Conservation (phyloP, 2,888 invertebrate genomes). For the Drosophila incognita region DNA sequence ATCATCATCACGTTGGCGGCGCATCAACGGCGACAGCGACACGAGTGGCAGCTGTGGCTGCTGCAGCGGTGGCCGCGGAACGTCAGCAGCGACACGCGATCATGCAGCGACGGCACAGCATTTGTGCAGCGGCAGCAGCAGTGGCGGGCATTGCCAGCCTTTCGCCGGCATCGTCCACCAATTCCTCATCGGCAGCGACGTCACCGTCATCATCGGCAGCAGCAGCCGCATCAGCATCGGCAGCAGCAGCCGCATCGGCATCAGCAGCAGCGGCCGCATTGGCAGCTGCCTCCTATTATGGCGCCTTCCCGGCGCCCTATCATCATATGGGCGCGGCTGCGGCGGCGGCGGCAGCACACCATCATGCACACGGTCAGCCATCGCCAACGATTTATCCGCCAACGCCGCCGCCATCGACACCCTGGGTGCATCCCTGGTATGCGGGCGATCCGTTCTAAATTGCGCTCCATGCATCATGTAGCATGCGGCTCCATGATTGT, state of each 20-base stretch:
- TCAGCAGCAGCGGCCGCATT: constrained; percentile 75
- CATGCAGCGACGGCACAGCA: constrained; percentile 61
- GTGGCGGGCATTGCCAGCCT: constrained; percentile 55
- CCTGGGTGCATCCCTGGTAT: constrained; percentile 85
- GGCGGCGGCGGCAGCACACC: constrained; percentile 45
- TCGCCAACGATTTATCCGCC: constrained; percentile 86
- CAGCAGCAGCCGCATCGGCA: constrained; percentile 60
- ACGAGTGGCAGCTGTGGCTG: constrained; percentile 40
- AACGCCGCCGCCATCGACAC: constrained; percentile 85
- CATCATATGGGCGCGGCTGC: constrained; percentile 59
- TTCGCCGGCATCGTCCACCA: constrained; percentile 58
- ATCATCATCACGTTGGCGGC: constrained; percentile 26
- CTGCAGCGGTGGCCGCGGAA: constrained; percentile 43
- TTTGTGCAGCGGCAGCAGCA: constrained; percentile 55
- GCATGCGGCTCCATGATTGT: constrained; percentile 25
- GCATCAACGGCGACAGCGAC: constrained; percentile 45
- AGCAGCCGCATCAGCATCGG: constrained; percentile 65
- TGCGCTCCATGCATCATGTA: not conserved
- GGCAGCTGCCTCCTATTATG: constrained; percentile 70
- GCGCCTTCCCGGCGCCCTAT: constrained; percentile 72
- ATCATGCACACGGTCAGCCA: constrained; percentile 83
- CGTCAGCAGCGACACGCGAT: constrained; percentile 47
- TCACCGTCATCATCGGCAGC: constrained; percentile 57
- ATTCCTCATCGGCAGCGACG: constrained; percentile 52
- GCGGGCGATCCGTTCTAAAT: constrained; percentile 83